Base-by-base conservation (phyloP, 1,140 invertebrate species). In the Drosophila pruinosa region DNA sequence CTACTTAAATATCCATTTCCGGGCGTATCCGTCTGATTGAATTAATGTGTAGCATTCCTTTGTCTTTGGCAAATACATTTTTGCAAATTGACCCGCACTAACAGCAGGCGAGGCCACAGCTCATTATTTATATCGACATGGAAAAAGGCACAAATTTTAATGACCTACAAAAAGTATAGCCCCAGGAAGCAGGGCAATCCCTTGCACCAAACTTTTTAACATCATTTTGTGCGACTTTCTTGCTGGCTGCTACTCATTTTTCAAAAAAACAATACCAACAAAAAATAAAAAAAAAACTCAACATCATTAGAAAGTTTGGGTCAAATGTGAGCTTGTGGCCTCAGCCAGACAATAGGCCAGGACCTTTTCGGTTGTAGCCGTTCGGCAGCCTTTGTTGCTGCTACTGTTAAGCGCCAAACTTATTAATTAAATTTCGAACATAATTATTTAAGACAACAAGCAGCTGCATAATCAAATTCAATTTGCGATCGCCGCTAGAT, bases 341-440 rank as follows among this genome's bases (percentile, higher is more conserved):
- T n/a, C 10, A 22, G 43, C 41, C 26, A 76, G 63, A 83, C 80
- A 85, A 83, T 75, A 21, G 53, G 43, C 24, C 22, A 39, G 17
- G 72, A 79, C 76, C 76, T 63, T 85, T 79, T 77, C 41, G 64
- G 28, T 24, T 56, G 43, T 38, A 17, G 56, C n/a, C n/a, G 59
- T 50, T 39, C 28, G 59, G 68, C 62, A 65, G 58, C 22, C 61
- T 43, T 54, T 52, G 47, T 53, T 68, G 17, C 38, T 38, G 59
- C 24, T n/a, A n/a, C n/a, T n/a, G n/a, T n/a, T n/a, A n/a, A 31
- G n/a, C 21, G 45, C 6, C 36, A 81, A 88, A 86, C 83, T 82
- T 86, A 78, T 86, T 86, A 86, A 88, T 86, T 86, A 86, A 86
- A 88, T 43, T 48, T 78, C 54, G 62, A 59, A 71, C 48, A 75